A percentile compares a stretch with the other conserved stretches of the same genome.
phyloP scores from a whole-genome alignment of 2,888 invertebrate species.

The Drosophila prostipennis region DNA sequence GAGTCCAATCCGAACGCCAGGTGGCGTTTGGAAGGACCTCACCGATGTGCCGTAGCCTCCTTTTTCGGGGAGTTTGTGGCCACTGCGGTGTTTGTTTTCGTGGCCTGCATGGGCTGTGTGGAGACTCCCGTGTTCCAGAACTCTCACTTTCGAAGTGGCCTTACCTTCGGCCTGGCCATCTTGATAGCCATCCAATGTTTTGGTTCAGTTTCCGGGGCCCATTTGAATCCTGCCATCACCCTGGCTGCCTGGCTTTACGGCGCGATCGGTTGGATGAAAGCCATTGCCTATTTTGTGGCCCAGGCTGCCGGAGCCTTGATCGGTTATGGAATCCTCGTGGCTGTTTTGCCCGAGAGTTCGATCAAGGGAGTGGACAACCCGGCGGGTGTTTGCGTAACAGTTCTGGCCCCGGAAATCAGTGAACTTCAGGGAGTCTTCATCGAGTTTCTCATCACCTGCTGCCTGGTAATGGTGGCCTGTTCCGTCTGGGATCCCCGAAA shows the following conservation, averaged over 20 bases:
- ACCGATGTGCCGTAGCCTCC: slow-evolving; percentile 37
- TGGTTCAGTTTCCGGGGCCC: slow-evolving; percentile 90
- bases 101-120: slow-evolving; percentile 90
- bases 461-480: slow-evolving; percentile 88
- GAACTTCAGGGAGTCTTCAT: slow-evolving; percentile 86
- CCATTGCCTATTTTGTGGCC: slow-evolving; percentile 86
- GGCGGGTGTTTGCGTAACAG: slow-evolving; percentile 86
- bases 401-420: slow-evolving; percentile 85
- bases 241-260: slow-evolving; percentile 86
- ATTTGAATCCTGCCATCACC: slow-evolving; percentile 91
- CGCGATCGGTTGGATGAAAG: slow-evolving; percentile 81
- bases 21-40: slow-evolving; percentile 50
- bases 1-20: slow-evolving; percentile 3
- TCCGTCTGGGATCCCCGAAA: slow-evolving; percentile 90
- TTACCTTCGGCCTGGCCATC: slow-evolving; percentile 88
- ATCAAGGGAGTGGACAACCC: slow-evolving; percentile 70
- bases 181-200: slow-evolving; percentile 89
- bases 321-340: slow-evolving; percentile 88
- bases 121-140: slow-evolving; percentile 74
- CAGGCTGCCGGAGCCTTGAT: slow-evolving; percentile 88
- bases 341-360: slow-evolving; percentile 84
- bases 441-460: slow-evolving; percentile 87
- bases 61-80: slow-evolving; percentile 88
- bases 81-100: slow-evolving; percentile 87
- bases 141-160: slow-evolving; percentile 72